These are phyloP conservation scores for Theocolax elegans DNA, from an alignment of 1,140 invertebrate species.

Conservation along the genomic window DNA sequence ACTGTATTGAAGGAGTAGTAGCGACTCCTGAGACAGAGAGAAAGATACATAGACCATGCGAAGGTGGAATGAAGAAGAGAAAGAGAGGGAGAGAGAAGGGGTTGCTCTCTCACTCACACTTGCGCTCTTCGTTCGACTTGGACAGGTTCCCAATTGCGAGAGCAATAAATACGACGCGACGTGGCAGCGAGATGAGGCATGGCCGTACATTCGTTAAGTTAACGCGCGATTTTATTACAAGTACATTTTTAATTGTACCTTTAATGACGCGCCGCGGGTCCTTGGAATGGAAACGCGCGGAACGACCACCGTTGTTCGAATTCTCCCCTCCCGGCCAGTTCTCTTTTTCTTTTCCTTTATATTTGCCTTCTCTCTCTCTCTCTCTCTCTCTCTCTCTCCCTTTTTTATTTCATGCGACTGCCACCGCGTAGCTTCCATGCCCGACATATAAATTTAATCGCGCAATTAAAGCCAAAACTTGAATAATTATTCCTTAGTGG, in stretches of 20 bases:
- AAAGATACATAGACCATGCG: not conserved
- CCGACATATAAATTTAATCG: slow-evolving; percentile 39
- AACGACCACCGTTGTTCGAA: slow-evolving; percentile 37
- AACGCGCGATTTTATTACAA: slow-evolving; percentile 64
- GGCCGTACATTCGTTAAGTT: slow-evolving; percentile 60
- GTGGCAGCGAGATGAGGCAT: slow-evolving; percentile 52
- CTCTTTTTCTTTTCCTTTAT: not conserved
- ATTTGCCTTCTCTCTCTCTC: slow-evolving; percentile 1
- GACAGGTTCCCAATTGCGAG: slow-evolving; percentile 63
- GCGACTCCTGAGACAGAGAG: not conserved
- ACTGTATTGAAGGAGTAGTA: slow-evolving; percentile 14
- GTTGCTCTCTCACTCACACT: not conserved
- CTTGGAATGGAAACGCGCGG: slow-evolving; percentile 49
- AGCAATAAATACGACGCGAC: slow-evolving; percentile 60
- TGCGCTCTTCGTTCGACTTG: slow-evolving; percentile 58
- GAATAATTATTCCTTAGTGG: slow-evolving; percentile 34
- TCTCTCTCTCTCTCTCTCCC: slow-evolving; percentile 3
- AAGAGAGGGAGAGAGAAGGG: slow-evolving; percentile 4
- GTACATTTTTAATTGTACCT: slow-evolving; percentile 63
- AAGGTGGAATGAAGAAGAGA: not conserved
- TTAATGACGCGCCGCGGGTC: slow-evolving; percentile 58
- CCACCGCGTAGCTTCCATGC: not conserved
- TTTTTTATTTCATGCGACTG: slow-evolving; percentile 4
- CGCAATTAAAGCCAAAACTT: slow-evolving; percentile 41
- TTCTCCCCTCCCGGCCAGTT: not conserved